Conservation (phyloP, 2,797 vertebrate genomes). For the Intellagama lesueurii region DNA sequence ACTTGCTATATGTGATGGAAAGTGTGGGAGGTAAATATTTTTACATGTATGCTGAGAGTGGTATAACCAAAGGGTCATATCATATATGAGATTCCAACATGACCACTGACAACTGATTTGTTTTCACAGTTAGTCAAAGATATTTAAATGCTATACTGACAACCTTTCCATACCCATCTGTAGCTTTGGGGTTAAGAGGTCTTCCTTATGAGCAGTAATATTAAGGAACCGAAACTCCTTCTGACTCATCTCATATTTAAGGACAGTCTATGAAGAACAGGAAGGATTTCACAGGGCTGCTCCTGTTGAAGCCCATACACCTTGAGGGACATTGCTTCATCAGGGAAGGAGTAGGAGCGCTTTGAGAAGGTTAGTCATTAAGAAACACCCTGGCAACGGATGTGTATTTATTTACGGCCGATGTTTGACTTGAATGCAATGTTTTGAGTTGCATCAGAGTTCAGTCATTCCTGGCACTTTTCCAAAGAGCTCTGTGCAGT, state of each 20-base stretch:
- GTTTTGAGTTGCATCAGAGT: slow-evolving; percentile 50
- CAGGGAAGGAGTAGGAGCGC: slow-evolving; percentile 7
- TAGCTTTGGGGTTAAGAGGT: slow-evolving; percentile 24
- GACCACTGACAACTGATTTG: neutral
- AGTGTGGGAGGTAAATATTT: slow-evolving; percentile 63
- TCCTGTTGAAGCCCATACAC: slow-evolving; percentile 37
- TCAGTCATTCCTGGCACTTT: slow-evolving; percentile 47
- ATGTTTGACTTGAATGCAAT: slow-evolving; percentile 34
- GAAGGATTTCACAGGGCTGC: slow-evolving; percentile 15
- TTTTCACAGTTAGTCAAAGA: slow-evolving; percentile 27
- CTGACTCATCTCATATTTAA: slow-evolving; percentile 29
- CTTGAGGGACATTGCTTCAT: slow-evolving; percentile 53
- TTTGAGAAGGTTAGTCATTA: slow-evolving; percentile 46
- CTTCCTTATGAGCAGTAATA: slow-evolving; percentile 25
- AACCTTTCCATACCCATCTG: slow-evolving; percentile 8
- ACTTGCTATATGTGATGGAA: slow-evolving; percentile 50
- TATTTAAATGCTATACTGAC: neutral
- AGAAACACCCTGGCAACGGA: slow-evolving; percentile 54
- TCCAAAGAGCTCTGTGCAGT: neutral
- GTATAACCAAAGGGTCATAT: neutral
- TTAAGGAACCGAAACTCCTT: accelerated
- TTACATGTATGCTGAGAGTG: slow-evolving; percentile 52
- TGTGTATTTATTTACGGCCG: slow-evolving; percentile 62
- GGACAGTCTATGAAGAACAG: neutral
- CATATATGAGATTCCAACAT: neutral